Conservation (phyloP, 2,888 invertebrate species). For the Lasioglossum villosulum region DNA sequence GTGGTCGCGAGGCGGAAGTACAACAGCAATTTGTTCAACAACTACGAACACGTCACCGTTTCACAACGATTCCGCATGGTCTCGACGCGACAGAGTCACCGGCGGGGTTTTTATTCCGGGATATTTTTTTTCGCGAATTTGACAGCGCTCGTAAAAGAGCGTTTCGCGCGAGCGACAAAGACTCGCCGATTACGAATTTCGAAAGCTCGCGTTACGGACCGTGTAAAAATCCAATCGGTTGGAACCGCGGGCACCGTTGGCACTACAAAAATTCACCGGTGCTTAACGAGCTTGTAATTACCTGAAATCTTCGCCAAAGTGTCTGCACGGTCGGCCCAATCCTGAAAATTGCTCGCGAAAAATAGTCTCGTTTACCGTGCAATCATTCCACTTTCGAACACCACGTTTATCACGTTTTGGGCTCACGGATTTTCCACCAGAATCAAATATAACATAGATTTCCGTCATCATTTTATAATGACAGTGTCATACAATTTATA, state of each 20-base stretch:
- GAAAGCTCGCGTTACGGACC: conserved; percentile 21
- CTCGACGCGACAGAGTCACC: background rate
- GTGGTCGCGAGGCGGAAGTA: background rate
- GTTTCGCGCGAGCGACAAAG: background rate
- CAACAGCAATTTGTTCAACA: background rate
- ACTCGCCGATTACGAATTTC: conserved; percentile 36
- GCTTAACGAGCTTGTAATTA: conserved; percentile 19
- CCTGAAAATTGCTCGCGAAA: background rate
- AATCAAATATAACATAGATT: background rate
- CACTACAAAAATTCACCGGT: conserved; percentile 13
- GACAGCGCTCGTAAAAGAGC: conserved; percentile 25
- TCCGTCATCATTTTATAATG: too few species aligned
- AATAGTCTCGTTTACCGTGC: background rate
- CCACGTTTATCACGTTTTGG: background rate
- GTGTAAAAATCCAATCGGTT: conserved; percentile 16
- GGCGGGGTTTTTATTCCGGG: conserved; percentile 20
- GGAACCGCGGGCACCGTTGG: conserved; percentile 2
- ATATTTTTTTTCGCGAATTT: conserved; percentile 18
- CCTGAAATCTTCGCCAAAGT: background rate
- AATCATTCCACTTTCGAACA: background rate
- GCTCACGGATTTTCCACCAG: background rate
- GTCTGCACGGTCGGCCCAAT: background rate
- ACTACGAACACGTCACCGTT: background rate
- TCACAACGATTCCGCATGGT: conserved; percentile 3
- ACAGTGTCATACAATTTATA: background rate